Conservation (phyloP, 2,113 vertebrate species). For the Origma solitaria region DNA sequence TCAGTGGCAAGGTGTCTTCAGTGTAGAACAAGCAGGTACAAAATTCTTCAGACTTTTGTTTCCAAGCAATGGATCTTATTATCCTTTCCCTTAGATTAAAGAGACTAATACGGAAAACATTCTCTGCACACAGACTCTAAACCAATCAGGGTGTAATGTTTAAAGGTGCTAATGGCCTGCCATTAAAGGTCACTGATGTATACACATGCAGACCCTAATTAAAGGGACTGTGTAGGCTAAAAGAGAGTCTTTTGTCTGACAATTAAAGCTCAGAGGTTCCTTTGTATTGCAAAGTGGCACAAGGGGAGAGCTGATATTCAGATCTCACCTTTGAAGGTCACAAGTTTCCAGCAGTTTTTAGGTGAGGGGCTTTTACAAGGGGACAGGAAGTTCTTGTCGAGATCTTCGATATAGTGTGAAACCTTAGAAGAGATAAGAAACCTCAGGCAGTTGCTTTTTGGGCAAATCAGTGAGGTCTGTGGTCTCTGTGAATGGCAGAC, state of each 20-base stretch:
- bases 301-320: conserved; percentile 22
- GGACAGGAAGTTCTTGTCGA: conserved; percentile 31
- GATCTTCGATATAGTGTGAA: conserved; percentile 42
- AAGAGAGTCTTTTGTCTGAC: conserved; percentile 43
- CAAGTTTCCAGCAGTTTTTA: conserved; percentile 32
- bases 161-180: conserved; percentile 54
- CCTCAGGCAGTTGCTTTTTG: not conserved
- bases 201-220: conserved; percentile 39
- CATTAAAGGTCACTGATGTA: conserved; percentile 55
- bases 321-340: conserved; percentile 41
- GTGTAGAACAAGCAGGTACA: not conserved
- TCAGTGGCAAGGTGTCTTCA: not conserved
- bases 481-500: not conserved
- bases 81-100: conserved; percentile 40
- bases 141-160: conserved; percentile 3
- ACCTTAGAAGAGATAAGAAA: conserved; percentile 47
- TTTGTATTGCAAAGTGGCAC: conserved; percentile 53
- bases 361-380: conserved; percentile 5
- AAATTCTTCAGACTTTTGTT: not conserved
- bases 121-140: conserved; percentile 1
- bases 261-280: conserved; percentile 45
- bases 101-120: conserved; percentile 1
- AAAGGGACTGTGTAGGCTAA: conserved; percentile 23
- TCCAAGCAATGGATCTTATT: not conserved
- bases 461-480: not conserved